A percentile compares a stretch with the other conserved stretches of the same genome.
Evolutionary conservation across 2,113 vertebrate genomes (phyloP).

Genomic region (Silurus asotus): DNA sequence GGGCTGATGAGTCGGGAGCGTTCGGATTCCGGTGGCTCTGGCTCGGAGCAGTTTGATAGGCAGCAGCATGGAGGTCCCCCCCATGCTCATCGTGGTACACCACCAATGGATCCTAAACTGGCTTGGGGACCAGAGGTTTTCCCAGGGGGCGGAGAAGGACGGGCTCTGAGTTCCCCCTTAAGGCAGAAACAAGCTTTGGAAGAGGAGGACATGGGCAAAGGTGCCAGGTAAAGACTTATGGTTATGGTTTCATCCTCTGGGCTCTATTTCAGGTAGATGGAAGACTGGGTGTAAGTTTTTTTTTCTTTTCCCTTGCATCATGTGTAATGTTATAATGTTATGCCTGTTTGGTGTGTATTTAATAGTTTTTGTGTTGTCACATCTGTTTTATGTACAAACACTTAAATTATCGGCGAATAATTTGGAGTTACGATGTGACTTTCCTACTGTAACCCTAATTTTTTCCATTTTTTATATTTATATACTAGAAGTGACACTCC

Average conservation of each 20-base stretch:
- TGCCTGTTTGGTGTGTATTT: background rate
- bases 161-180: slow-evolving; percentile 76
- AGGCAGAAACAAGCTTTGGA: slow-evolving; percentile 78
- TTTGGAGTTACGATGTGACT: background rate
- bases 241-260: background rate
- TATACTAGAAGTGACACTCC: slow-evolving; percentile 82
- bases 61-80: slow-evolving; percentile 75
- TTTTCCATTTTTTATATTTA: background rate
- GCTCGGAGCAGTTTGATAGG: slow-evolving; percentile 86
- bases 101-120: slow-evolving; percentile 87
- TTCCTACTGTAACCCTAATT: background rate
- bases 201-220: slow-evolving; percentile 80
- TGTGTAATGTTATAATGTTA: too few species aligned
- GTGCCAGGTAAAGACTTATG: slow-evolving; percentile 73
- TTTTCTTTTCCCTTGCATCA: background rate
- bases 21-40: slow-evolving; percentile 88
- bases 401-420: background rate
- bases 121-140: slow-evolving; percentile 86
- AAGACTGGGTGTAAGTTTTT: background rate
- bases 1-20: slow-evolving; percentile 87
- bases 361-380: background rate
- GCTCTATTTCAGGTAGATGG: background rate
- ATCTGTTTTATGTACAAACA: background rate
- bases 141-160: slow-evolving; percentile 69
- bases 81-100: slow-evolving; percentile 82